Percentiles rank a stretch among this genome's conserved stretches.
Evolutionary conservation across 2,113 vertebrate species (phyloP).

Genomic region (Sylvietta virens): DNA sequence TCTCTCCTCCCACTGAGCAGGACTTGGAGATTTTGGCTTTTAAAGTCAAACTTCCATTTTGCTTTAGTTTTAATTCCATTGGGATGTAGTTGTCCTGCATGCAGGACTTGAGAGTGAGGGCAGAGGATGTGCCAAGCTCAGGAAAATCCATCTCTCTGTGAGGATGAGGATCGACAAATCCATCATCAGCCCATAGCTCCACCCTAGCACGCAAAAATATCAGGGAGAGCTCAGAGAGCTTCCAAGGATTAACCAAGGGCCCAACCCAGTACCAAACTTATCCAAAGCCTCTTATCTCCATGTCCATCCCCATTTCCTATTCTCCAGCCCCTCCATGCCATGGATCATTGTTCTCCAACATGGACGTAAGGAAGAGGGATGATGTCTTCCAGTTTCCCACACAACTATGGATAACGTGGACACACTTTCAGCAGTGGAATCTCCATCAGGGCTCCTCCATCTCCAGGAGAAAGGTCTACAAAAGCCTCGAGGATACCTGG

Average conservation of each 20-base stretch:
- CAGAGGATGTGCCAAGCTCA: background rate
- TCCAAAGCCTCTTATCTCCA: background rate
- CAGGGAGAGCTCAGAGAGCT: background rate
- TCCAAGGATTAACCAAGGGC: background rate
- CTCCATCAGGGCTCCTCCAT: background rate
- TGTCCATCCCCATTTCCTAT: background rate
- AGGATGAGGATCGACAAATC: background rate
- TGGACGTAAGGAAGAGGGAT: accelerated
- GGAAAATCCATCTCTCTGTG: background rate
- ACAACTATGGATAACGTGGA: background rate
- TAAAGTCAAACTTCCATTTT: background rate
- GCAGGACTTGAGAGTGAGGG: background rate
- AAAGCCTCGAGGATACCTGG: background rate
- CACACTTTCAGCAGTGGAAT: background rate
- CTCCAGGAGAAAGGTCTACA: background rate
- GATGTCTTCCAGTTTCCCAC: background rate
- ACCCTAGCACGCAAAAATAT: background rate
- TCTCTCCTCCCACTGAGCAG: background rate
- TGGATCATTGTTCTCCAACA: accelerated
- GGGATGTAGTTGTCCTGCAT: background rate
- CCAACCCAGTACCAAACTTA: background rate
- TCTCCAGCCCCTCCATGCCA: background rate
- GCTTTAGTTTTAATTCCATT: background rate
- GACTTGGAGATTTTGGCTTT: background rate
- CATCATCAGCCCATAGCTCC: background rate